Conservation (phyloP, 2,888 invertebrate genomes). For the Drosophila pseudotakahashii region DNA sequence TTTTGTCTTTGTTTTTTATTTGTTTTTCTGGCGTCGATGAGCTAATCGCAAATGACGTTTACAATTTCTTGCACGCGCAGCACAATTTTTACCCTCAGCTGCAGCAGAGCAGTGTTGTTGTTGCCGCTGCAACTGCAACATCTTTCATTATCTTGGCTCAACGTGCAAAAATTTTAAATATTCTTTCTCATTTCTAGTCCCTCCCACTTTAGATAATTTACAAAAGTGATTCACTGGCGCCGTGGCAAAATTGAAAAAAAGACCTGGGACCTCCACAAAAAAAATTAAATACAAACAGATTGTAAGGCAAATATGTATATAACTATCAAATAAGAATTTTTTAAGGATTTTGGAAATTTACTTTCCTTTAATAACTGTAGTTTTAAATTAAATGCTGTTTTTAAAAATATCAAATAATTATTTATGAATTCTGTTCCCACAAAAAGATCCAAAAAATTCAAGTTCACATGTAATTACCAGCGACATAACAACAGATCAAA, state of each 20-base stretch:
- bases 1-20: conserved; percentile 31
- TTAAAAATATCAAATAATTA: no score
- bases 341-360: no score
- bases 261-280: background rate
- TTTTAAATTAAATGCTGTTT: no score
- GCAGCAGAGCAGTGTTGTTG: conserved; percentile 48
- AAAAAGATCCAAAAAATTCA: no score
- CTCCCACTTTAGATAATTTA: conserved; percentile 12
- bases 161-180: conserved; percentile 71
- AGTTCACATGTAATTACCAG: background rate
- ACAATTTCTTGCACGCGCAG: conserved; percentile 68
- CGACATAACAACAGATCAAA: background rate
- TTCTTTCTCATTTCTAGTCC: conserved; percentile 29
- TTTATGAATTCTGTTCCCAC: no score
- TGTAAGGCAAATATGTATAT: no score
- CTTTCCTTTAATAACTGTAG: no score
- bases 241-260: background rate
- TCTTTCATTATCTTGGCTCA: conserved; percentile 32
- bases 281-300: no score
- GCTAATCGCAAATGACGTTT: conserved; percentile 71
- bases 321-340: no score
- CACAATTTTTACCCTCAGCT: conserved; percentile 57
- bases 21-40: conserved; percentile 58
- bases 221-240: conserved; percentile 30
- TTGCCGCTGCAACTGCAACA: conserved; percentile 17